Base-by-base conservation (phyloP, 2,113 vertebrate genomes). In the Heteronetta atricapilla region DNA sequence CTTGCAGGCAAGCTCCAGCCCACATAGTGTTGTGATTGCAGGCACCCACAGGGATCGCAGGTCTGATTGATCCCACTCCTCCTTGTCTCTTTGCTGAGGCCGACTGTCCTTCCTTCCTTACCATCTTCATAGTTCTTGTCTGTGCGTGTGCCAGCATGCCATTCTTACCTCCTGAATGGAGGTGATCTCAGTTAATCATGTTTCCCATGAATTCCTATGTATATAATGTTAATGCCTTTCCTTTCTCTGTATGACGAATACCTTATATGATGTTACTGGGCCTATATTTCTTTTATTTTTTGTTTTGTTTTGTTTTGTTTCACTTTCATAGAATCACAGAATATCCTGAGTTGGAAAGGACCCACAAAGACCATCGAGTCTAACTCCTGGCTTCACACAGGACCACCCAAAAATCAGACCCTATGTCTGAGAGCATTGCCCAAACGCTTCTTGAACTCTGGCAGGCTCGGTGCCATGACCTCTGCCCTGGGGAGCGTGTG, bases 21-120 rank as follows among this genome's bases (percentile, higher is more conserved):
- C 13, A 16, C 50, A 64, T 77, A 0, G 0, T 40, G 40, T 40
- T 40, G 40, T 40, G 12, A 13, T 40, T 40, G 12, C 40, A 40
- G 26, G 34, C 63, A 90, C 28, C 17, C 53, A 23, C 10, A 6
- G 18, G 4, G 1, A 53, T 53, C 50, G 36, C 23, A 26, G 18
- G 3, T 34, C 50, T 74, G 46, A 33, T 44, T 60, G 46, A 46
- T 66, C 55, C 29, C 4, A 1, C 33, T 75, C 8, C 11, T 82
- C 28, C 28, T 15, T 2, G 7, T 48, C 38, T 70, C 10, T 56
- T 40, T 40, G 70, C 76, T 40, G 13, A 11, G 34, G 48, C 13
- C 29, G 44, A 7, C 60, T 53, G 14, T 19, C 26, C 29, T 73
- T 48, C 46, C 42, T 25, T 40, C 46, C 42, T 25, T 40, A 15